Percentiles rank a stretch among this genome's conserved stretches.
These are phyloP conservation scores for Lophotriccus pileatus DNA, from an alignment of 2,797 vertebrate genomes.

Conservation along the genomic window DNA sequence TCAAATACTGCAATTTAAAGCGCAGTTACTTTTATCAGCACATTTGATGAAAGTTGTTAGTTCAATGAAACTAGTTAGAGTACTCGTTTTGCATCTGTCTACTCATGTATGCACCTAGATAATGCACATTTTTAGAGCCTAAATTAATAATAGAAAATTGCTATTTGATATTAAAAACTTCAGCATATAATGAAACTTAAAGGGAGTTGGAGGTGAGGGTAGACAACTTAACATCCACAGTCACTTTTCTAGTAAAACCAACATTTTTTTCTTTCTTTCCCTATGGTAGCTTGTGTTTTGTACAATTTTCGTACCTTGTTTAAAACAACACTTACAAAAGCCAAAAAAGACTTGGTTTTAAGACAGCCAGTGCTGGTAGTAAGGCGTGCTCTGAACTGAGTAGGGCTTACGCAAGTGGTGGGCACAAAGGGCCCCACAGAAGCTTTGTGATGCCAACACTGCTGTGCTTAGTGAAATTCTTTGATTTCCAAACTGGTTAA, in stretches of 20 bases:
- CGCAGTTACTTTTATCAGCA: background rate
- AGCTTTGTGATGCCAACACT: background rate
- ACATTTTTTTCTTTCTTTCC: background rate
- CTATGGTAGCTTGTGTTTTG: background rate
- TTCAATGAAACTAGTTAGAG: background rate
- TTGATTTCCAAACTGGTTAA: background rate
- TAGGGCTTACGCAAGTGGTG: fast-evolving
- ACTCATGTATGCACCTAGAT: background rate
- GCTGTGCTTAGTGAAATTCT: background rate
- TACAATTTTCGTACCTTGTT: background rate
- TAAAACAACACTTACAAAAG: background rate
- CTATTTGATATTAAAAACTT: background rate
- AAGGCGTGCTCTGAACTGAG: background rate
- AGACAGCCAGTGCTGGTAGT: background rate
- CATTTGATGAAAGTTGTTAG: background rate
- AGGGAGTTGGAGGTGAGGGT: background rate
- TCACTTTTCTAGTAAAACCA: background rate
- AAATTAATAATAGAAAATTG: background rate
- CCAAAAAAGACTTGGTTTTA: background rate
- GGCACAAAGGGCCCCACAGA: too few relatives aligned
- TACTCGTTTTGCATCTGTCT: background rate
- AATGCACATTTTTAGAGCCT: background rate
- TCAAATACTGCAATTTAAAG: background rate
- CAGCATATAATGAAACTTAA: background rate
- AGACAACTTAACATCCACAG: background rate